Percentiles rank a stretch among this genome's conserved stretches.
phyloP scores from a whole-genome alignment of 2,888 invertebrate species.

The Agonopterix heracliana region DNA sequence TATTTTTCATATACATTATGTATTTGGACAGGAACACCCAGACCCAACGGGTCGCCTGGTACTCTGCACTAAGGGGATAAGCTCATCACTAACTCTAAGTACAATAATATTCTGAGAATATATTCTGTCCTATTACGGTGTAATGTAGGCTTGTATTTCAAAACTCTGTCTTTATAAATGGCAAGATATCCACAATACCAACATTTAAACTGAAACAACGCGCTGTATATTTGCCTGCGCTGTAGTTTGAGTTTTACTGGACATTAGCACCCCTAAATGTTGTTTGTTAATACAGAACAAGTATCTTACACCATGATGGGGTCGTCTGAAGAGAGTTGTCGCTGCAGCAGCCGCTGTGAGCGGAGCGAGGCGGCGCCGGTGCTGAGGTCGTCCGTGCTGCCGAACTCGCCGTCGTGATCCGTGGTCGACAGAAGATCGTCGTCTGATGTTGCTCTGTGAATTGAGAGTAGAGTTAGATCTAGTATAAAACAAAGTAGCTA shows the following conservation, averaged over 20 bases:
- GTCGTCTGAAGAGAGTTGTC: slow-evolving; percentile 70
- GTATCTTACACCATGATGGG: slow-evolving; percentile 67
- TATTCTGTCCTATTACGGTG: slow-evolving; percentile 3
- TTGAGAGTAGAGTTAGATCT: neutral
- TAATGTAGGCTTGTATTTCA: neutral
- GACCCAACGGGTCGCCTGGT: slow-evolving; percentile 15
- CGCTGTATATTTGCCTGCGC: too few relatives aligned
- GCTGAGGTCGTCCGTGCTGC: slow-evolving; percentile 79
- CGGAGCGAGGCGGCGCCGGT: slow-evolving; percentile 48
- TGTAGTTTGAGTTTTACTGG: too few relatives aligned
- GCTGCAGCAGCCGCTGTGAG: slow-evolving; percentile 59
- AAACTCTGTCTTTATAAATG: slow-evolving; percentile 5
- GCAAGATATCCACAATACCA: slow-evolving; percentile 12
- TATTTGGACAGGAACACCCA: slow-evolving; percentile 21
- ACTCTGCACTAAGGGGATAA: slow-evolving; percentile 24
- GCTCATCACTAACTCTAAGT: slow-evolving; percentile 32
- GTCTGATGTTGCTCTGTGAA: slow-evolving; percentile 85
- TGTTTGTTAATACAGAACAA: too few relatives aligned
- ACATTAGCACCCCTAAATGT: too few relatives aligned
- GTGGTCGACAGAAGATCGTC: slow-evolving; percentile 88
- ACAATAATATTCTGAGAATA: slow-evolving; percentile 5
- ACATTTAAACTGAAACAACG: neutral
- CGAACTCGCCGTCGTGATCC: slow-evolving; percentile 84
- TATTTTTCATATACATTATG: slow-evolving; percentile 26
- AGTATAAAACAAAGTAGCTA: too few relatives aligned